Evolutionary conservation across 2,888 invertebrate genomes (phyloP), one percentile per base, ranked within the genome.

Genomic region (Branchipolynoe longqiensis): DNA sequence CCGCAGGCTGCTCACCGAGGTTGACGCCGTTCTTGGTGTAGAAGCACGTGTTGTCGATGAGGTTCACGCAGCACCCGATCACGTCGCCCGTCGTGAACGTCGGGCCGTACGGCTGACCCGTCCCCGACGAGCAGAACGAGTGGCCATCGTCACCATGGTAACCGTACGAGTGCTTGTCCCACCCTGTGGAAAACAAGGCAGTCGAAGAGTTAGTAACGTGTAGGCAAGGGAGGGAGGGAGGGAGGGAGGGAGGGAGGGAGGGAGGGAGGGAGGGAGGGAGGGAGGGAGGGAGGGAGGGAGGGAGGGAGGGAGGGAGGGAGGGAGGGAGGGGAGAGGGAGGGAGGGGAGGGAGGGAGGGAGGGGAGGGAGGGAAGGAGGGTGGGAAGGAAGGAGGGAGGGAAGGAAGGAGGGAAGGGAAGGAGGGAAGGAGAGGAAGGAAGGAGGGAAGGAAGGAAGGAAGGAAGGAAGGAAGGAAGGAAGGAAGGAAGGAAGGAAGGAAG

Each of bases 131-230:
- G 94, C 98, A 98, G 95, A 99, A 99, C 89, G 98, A 98, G 94
- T 99, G 98, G 2, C 99, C 99, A 95, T 99, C 99, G 95, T 99
- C 99, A 85, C 99, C 99, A 94, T 99, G 99, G 95, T 99, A 99
- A 54, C 99, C 99, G 94, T 98, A 99, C 31, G 99, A 99, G 93
- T 98, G 97, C 93, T 98, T 98, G 94, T 99, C 99, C 98, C 99
- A 99, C 84, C 99, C 98, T 97, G 94, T 86, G 91, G 89, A 31
- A 85, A 33, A 82, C n/a, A 87, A 18, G 48, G 48, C 48, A 48
- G 48, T 31, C 12, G 62, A 31, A 3, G 18, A 62, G 3, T 62
- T 4, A 28, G 38, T 1, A 1, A 36, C 3, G 69, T 22, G 69
- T 36, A 25, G 38, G 2, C 2, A 22, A 12, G 69, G 69, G 38